Evolutionary conservation across 2,113 vertebrate genomes (phyloP), one percentile per base, ranked within the genome.

Genomic region (Rhea pennata): DNA sequence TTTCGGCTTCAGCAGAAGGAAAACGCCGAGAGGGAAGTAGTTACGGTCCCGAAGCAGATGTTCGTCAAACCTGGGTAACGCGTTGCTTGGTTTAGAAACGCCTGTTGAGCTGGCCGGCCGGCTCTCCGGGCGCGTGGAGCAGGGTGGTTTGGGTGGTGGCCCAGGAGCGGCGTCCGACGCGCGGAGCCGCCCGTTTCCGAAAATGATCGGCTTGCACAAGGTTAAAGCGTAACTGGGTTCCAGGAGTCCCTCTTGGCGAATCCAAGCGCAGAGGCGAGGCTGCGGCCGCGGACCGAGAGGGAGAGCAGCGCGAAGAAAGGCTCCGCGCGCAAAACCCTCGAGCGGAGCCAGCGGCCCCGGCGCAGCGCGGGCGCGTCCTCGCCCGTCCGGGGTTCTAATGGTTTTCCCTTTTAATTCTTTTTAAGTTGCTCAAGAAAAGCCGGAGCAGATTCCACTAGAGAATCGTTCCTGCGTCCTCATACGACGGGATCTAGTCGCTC

Each of bases 381-480:
- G 12, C 26, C 4, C 24, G 51, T 9, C n/a, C 39, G 12, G 53
- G 20, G 50, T 5, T 74, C 36, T 44, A 64, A 73, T 31, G 1
- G 0, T 9, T 62, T 74, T 87, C 33, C 79, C 56, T 81, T 69
- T 77, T 7, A 0, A 31, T 91, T 85, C 39, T 78, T 78, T 42
- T 76, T 3, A 92, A 98, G 98, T 97, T 97, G 98, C 98, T 79
- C 98, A 98, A 73, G 99, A 99, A 96, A 99, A 99, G 97, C 93
- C 98, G 0, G 99, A 99, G 94, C 98, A 99, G 39, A 97, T 98
- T 72, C 99, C 99, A 0, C 96, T 99, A 97, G 99, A 99, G 97
- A 99, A 98, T 96, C 99, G 99, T 31, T 99, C 99, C 53, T 99
- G 99, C 2, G 99, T 99, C 44, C 99, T 99, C 95, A 99, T 99